Conservation (phyloP, 2,113 vertebrate species). For the Panthera uncia region DNA sequence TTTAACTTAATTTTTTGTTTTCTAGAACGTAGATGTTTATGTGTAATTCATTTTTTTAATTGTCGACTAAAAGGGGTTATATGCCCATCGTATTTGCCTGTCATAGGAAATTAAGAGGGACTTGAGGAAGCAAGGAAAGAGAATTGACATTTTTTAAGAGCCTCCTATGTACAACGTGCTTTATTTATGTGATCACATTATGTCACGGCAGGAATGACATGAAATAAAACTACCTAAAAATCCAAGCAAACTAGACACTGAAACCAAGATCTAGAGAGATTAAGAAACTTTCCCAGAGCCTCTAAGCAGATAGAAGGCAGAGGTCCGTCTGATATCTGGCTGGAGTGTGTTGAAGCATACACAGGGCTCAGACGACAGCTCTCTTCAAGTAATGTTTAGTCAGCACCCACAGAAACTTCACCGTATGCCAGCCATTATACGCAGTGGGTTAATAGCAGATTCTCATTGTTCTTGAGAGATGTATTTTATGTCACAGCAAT, state of each 20-base stretch:
- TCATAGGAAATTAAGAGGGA: neutral
- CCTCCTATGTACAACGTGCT: neutral
- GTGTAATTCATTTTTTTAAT: neutral
- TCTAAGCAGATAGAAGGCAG: neutral
- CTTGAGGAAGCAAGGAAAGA: neutral
- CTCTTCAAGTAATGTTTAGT: neutral
- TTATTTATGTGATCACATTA: neutral
- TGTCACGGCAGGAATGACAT: neutral
- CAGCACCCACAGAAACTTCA: neutral
- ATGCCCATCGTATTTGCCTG: neutral
- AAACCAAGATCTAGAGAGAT: neutral
- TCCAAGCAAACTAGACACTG: neutral
- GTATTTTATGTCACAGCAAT: neutral
- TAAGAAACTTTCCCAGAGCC: neutral
- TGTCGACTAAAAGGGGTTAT: neutral
- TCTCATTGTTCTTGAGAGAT: neutral
- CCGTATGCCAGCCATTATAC: neutral
- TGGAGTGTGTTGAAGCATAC: neutral
- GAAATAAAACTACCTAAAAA: neutral
- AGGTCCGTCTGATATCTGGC: neutral
- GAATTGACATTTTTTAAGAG: neutral
- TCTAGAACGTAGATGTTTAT: neutral
- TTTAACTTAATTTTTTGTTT: slow-evolving; percentile 24
- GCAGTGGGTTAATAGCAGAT: neutral
- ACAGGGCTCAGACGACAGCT: neutral